Conservation (phyloP, 2,113 vertebrate genomes). For the Gopherus flavomarginatus region DNA sequence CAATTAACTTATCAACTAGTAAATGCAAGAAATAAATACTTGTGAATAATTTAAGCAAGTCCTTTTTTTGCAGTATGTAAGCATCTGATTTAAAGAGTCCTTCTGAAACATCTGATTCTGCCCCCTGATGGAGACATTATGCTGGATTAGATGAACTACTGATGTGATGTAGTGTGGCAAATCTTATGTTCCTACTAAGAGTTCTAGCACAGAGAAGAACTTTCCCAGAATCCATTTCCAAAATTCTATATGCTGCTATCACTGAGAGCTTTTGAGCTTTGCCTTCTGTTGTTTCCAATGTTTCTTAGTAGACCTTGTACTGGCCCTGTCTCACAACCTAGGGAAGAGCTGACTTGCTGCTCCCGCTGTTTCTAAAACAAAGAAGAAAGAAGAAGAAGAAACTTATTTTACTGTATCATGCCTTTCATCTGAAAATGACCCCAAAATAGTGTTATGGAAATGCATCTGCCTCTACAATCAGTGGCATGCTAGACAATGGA, state of each 20-base stretch:
- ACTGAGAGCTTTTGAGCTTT: background rate
- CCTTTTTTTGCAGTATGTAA: background rate
- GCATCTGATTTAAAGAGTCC: background rate
- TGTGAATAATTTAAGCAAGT: background rate
- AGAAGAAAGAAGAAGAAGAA: background rate
- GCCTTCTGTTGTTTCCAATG: background rate
- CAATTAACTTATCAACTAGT: background rate
- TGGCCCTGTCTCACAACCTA: background rate
- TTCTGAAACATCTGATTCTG: background rate
- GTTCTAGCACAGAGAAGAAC: background rate
- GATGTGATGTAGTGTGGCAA: background rate
- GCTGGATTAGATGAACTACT: background rate
- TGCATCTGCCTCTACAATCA: too few species aligned
- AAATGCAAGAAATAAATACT: background rate
- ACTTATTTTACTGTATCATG: background rate
- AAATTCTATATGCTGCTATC: background rate
- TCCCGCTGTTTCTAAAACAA: background rate
- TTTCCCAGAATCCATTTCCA: background rate
- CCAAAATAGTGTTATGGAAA: too few species aligned
- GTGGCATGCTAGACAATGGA: too few species aligned
- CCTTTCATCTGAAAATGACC: background rate
- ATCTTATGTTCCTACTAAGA: background rate
- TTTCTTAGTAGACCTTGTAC: background rate
- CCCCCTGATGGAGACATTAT: background rate
- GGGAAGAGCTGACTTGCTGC: background rate